phyloP scores from a whole-genome alignment of 2,797 vertebrate genomes.

The Pelodytes ibericus region DNA sequence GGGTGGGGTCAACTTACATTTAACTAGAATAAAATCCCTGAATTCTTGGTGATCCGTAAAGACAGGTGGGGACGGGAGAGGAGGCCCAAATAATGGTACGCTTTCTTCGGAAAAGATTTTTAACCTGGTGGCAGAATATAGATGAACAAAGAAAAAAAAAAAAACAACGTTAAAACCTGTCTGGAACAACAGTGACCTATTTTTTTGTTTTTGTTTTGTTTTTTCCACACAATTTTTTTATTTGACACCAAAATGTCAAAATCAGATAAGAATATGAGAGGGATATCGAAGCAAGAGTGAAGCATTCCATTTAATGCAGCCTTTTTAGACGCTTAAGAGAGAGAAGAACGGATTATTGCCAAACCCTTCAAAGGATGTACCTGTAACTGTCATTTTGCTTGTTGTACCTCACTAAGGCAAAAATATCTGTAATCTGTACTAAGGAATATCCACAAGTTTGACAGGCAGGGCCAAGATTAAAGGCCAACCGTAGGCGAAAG shows the following conservation, averaged over 20 bases:
- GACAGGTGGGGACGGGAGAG: slow-evolving; percentile 92
- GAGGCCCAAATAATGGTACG: slow-evolving; percentile 95
- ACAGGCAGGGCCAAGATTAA: not conserved
- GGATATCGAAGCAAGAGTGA: too few relatives aligned
- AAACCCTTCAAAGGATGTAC: slow-evolving; percentile 62
- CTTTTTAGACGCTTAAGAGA: too few relatives aligned
- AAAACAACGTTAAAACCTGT: not conserved
- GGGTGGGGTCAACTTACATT: slow-evolving; percentile 78
- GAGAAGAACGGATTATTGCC: too few relatives aligned
- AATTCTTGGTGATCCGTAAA: slow-evolving; percentile 99
- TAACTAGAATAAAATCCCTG: slow-evolving; percentile 99
- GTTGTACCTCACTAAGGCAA: slow-evolving; percentile 98
- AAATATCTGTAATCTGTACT: slow-evolving; percentile 85
- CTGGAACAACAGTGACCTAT: too few relatives aligned
- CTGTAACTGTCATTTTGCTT: slow-evolving; percentile 95
- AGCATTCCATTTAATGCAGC: too few relatives aligned
- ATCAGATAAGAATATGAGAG: too few relatives aligned
- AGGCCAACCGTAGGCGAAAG: not conserved
- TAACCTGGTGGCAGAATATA: slow-evolving; percentile 77
- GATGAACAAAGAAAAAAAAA: not conserved
- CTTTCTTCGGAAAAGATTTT: slow-evolving; percentile 99
- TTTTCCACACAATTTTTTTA: too few relatives aligned
- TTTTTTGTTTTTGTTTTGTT: too few relatives aligned
- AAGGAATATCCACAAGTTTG: slow-evolving; percentile 64
- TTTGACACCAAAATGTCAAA: too few relatives aligned